Base-by-base conservation (phyloP, 2,797 vertebrate genomes). In the Spondyliosoma cantharus region DNA sequence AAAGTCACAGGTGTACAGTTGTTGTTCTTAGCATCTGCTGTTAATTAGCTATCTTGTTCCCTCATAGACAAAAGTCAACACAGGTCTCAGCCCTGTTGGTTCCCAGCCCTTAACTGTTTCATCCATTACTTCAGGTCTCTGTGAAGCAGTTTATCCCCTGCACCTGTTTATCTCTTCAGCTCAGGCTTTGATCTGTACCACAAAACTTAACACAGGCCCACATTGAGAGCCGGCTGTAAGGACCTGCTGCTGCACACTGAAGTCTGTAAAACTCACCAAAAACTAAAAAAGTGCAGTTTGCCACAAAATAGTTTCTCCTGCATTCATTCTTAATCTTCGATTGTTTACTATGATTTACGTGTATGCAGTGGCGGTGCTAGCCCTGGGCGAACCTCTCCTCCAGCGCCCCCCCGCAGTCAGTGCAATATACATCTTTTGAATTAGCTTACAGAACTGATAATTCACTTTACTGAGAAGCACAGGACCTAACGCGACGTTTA, bases 161-260 rank as follows among this genome's bases (percentile, higher is more conserved):
- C 83, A 87, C 80, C 81, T 88, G 75, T 85, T 86, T 65, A 74
- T 83, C 84, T 78, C 66, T 50, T 89, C 80, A 76, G 61, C 25
- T 43, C 14, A 27, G 67, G 27, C 70, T 88, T 79, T 86, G 74
- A 87, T 87, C 75, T 49, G 27, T 12, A 7, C 58, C 46, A 62
- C 71, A 71, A 48, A 70, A 67, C 61, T 24, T 54, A 32, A 76
- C 71, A 76, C 43, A 20, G n/a, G 45, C 52, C 25, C 52, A 22
- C 81, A 78, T 65, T 5, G 0, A 60, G 52, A 72, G 78, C 43
- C 0, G 20, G 19, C 85, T 49, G 74, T 57, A 75, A 53, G 50
- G 64, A 81, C 62, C 62, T 22, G 19, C 53, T 61, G 72, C 48
- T 57, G 13, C 52, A 72, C 19, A 24, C 25, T 63, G 8, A 70